Evolutionary conservation across 2,888 invertebrate species (phyloP), one percentile per base, ranked within the genome.

Genomic region (Hirudinaria manillensis): DNA sequence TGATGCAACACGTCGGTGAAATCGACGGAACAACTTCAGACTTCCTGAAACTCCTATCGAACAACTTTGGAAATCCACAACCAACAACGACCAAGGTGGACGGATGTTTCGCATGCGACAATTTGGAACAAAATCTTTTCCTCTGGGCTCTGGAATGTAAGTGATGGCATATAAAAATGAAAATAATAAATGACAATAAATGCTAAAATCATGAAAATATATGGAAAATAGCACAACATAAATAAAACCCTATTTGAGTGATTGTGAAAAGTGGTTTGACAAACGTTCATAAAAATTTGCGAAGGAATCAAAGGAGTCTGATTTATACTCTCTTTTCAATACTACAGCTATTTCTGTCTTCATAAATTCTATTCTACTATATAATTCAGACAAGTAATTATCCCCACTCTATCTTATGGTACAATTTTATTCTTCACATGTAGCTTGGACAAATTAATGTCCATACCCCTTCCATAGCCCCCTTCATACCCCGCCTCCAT

Each of bases 71-170:
- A 61, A 27, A 16, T 27, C 29, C n/a, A 13, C 61, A 29, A 1
- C n/a, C 4, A 2, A 3, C 24, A 13, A 21, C 13, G 7, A 19
- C 6, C 24, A 76, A 78, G 67, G 75, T 80, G 36, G n/a, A 76
- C 0, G 76, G 80, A n/a, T 77, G 80, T 2, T 81, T 81, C 72
- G 81, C 84, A 21, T 76, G 77, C 1, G 80, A 80, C 10, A 74
- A 45, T 51, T 51, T 85, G 45, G 84, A 84, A 76, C 80, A 81
- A 68, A 82, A 84, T 76, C 77, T 84, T 32, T 85, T 85, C 79
- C 84, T 83, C 78, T 85, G 85, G 85, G 83, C 84, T 2, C 81
- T 85, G 80, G 85, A 85, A 81, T 84, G 85, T 85, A 79, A 82
- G 83, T 6, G 21, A 16, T 32, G 29, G 13, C 34, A 16, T 67